Percentiles rank a stretch among this genome's conserved stretches.
phyloP scores from a whole-genome alignment of 2,797 vertebrate species.

The Anomalospiza imberbis region DNA sequence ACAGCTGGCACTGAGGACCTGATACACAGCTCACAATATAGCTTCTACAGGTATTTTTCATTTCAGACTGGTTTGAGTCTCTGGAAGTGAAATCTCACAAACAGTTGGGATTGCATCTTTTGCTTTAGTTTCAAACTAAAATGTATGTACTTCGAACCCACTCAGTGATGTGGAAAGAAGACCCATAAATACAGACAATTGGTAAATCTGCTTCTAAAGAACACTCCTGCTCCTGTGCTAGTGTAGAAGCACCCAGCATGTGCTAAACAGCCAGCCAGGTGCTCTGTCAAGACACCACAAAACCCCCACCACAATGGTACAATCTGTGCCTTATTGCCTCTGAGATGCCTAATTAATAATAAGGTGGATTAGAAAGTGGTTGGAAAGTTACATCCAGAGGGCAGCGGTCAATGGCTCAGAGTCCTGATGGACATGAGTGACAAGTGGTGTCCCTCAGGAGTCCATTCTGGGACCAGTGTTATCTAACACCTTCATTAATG shows the following conservation, averaged over 20 bases:
- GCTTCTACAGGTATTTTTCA: background rate
- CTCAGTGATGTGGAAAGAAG: background rate
- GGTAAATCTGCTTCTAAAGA: background rate
- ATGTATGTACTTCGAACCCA: background rate
- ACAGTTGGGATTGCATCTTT: background rate
- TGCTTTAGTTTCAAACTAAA: background rate
- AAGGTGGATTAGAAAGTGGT: background rate
- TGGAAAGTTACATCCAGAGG: background rate
- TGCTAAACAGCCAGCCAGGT: background rate
- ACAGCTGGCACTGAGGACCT: background rate
- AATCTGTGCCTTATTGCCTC: background rate
- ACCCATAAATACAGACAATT: background rate
- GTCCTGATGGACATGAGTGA: background rate
- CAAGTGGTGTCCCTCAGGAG: background rate
- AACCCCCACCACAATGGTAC: background rate
- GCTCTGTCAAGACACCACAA: background rate
- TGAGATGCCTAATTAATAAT: background rate
- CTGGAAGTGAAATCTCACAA: background rate
- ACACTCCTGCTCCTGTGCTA: background rate
- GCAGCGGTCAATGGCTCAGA: background rate
- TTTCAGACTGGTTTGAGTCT: background rate
- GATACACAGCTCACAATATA: background rate
- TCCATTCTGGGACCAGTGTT: fast-evolving
- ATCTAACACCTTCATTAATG: background rate
- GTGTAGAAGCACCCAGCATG: background rate